phyloP scores from a whole-genome alignment of 2,113 vertebrate genomes.

The Kryptolebias marmoratus region DNA sequence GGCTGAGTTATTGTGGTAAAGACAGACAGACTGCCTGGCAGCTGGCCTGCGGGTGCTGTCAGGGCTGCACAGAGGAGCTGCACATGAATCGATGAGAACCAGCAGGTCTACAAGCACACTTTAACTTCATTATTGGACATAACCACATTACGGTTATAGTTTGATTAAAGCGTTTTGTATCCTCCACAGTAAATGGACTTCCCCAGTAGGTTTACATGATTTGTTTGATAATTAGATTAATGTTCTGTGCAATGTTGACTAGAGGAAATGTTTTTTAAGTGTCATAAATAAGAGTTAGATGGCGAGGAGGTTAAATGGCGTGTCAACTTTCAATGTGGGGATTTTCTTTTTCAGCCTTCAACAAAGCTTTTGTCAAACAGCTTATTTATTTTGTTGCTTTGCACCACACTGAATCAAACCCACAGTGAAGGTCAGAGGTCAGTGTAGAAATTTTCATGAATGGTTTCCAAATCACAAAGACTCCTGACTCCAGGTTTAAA shows the following conservation, averaged over 20 bases:
- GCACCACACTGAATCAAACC: background rate
- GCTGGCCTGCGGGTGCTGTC: constrained; percentile 34
- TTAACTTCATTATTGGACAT: constrained; percentile 48
- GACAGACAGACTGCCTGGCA: constrained; percentile 53
- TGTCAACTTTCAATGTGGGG: constrained; percentile 5
- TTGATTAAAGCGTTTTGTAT: constrained; percentile 55
- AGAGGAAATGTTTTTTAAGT: constrained; percentile 48
- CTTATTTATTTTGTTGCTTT: background rate
- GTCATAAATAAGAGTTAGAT: constrained; percentile 15
- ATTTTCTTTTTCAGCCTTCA: background rate
- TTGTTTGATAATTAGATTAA: constrained; percentile 59
- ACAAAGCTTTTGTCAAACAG: constrained; percentile 11
- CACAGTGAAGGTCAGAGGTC: background rate
- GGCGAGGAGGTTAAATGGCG: constrained; percentile 10
- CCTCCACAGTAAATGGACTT: constrained; percentile 49
- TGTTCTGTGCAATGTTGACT: constrained; percentile 21
- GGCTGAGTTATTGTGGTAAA: constrained; percentile 55
- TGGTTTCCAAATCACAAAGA: background rate
- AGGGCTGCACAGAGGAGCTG: constrained; percentile 1
- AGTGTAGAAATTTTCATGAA: background rate
- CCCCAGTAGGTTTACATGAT: constrained; percentile 43
- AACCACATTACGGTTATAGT: constrained; percentile 52
- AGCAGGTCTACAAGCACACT: constrained; percentile 19
- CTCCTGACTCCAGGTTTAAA: too few species aligned
- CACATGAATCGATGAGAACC: constrained; percentile 35